Conservation (phyloP, 2,113 vertebrate genomes). For the Scalopus aquaticus region DNA sequence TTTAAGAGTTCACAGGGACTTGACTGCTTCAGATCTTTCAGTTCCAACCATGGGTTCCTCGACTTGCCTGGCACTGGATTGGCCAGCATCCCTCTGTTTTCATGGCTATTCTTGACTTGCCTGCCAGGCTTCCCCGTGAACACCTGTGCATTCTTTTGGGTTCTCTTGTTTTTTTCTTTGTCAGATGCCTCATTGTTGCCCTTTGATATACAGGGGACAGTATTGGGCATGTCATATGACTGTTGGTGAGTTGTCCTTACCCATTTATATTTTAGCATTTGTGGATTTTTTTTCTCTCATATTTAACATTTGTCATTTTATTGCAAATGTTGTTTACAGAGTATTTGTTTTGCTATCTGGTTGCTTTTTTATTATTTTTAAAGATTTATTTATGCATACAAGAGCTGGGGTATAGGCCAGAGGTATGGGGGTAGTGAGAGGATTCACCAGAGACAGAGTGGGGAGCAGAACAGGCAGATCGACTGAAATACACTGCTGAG, state of each 20-base stretch:
- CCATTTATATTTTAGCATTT: conserved; percentile 45
- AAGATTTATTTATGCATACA: too few relatives aligned
- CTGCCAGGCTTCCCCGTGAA: background rate
- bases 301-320: conserved; percentile 42
- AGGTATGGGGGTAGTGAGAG: too few relatives aligned
- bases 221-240: background rate
- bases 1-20: background rate
- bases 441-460: too few relatives aligned
- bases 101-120: background rate
- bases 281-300: conserved; percentile 2
- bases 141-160: conserved; percentile 25
- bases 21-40: background rate
- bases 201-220: background rate
- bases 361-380: too few relatives aligned
- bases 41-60: background rate
- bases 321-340: conserved; percentile 4
- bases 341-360: conserved; percentile 20
- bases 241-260: conserved; percentile 27
- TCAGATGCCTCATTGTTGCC: conserved; percentile 40
- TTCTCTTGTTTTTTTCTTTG: background rate
- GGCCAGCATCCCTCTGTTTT: background rate
- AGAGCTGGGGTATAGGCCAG: too few relatives aligned
- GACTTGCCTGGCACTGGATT: background rate
- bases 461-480: too few relatives aligned
- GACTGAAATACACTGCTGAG: too few relatives aligned